Conservation (phyloP, 2,888 invertebrate species). For the Heteropelma amictum region DNA sequence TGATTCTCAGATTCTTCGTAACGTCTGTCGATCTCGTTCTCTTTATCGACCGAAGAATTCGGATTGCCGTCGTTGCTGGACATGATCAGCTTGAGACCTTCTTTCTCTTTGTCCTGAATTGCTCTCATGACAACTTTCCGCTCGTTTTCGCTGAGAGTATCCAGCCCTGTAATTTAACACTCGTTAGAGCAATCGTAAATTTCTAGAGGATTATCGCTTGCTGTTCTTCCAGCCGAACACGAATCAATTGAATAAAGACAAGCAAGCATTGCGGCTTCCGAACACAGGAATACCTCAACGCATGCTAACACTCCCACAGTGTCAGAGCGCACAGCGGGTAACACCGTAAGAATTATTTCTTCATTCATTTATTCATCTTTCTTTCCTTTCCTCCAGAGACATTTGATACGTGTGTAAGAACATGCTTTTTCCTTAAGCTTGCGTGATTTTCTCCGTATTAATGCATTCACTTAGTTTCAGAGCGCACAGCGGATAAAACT, state of each 20-base stretch:
- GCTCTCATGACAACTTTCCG: constrained; percentile 32
- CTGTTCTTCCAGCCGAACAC: constrained; percentile 25
- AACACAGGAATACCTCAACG: constrained; percentile 38
- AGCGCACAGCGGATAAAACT: constrained; percentile 38
- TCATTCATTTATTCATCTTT: constrained; percentile 1
- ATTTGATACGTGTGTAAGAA: constrained; percentile 12
- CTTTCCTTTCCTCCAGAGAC: constrained; percentile 8
- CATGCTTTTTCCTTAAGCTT: background rate
- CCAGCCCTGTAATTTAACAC: constrained; percentile 36
- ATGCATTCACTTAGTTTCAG: constrained; percentile 6
- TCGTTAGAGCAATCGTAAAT: constrained; percentile 30
- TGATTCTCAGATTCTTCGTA: constrained; percentile 14
- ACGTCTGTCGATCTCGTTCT: constrained; percentile 19
- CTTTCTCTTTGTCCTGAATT: constrained; percentile 32
- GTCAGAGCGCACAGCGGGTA: constrained; percentile 31
- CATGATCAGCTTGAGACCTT: constrained; percentile 28
- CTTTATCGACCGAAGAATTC: constrained; percentile 32
- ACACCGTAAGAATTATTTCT: constrained; percentile 6
- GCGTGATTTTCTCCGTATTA: background rate
- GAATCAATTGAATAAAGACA: constrained; percentile 26
- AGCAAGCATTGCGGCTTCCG: constrained; percentile 20
- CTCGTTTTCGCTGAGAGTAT: constrained; percentile 35
- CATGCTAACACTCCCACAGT: constrained; percentile 24
- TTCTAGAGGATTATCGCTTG: constrained; percentile 35
- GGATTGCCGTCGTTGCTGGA: constrained; percentile 29